Evolutionary conservation across 2,797 vertebrate species (phyloP).

Genomic region (Gymnodraco acuticeps): DNA sequence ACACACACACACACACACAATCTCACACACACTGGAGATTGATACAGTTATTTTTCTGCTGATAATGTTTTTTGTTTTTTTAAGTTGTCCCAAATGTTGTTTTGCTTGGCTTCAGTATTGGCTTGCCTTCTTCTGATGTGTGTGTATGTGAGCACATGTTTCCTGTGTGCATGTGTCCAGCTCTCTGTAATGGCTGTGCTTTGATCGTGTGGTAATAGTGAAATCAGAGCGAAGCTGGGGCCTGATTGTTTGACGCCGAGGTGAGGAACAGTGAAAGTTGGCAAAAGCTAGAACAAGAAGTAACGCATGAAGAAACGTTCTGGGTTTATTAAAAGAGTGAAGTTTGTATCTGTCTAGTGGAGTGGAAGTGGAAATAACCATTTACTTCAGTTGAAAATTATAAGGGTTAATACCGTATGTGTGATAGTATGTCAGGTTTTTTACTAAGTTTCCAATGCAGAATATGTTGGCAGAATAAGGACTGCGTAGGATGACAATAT

Average conservation of each 20-base stretch:
- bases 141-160: slow-evolving; percentile 25
- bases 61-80: not conserved
- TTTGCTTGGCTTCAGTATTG: slow-evolving; percentile 13
- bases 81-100: not conserved
- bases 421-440: not conserved
- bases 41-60: too few species aligned
- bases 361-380: slow-evolving; percentile 18
- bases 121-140: slow-evolving; percentile 4
- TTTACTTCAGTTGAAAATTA: not conserved
- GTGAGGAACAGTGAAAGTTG: not conserved
- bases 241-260: not conserved
- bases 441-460: not conserved
- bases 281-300: not conserved
- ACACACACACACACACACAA: too few species aligned
- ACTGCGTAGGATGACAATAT: slow-evolving; percentile 5
- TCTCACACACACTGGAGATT: too few species aligned
- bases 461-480: not conserved
- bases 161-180: slow-evolving; percentile 14
- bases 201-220: slow-evolving; percentile 14
- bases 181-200: slow-evolving; percentile 31
- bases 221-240: slow-evolving; percentile 37
- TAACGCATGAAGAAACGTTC: not conserved
- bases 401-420: not conserved
- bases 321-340: not conserved
- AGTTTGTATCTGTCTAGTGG: not conserved